Percentiles rank a stretch among this genome's conserved stretches.
phyloP scores from a whole-genome alignment of 1,140 invertebrate genomes.

The Thalassaphorura encarpata region DNA sequence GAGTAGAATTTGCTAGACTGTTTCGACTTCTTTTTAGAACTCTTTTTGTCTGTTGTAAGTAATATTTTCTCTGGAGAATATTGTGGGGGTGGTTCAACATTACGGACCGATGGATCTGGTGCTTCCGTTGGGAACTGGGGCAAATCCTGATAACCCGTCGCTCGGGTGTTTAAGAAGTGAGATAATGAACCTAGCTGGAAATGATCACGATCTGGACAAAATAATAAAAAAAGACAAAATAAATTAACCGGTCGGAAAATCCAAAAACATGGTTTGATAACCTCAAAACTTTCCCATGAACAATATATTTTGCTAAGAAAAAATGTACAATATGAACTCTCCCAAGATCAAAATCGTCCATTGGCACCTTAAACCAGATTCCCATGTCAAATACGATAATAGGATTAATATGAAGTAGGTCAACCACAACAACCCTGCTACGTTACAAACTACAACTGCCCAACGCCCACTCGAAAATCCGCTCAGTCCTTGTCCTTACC shows the following conservation, averaged over 20 bases:
- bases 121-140: slow-evolving; percentile 70
- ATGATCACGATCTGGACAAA: slow-evolving; percentile 70
- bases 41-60: not conserved
- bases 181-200: slow-evolving; percentile 92
- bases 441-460: not conserved
- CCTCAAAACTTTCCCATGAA: no score
- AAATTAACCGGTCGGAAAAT: no score
- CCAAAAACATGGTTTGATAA: no score
- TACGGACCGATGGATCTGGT: slow-evolving; percentile 65
- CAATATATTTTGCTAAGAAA: not conserved
- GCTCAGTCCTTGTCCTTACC: no score
- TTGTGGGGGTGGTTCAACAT: slow-evolving; percentile 50
- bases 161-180: slow-evolving; percentile 79
- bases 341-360: no score
- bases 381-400: no score
- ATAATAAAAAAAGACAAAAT: not conserved
- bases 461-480: not conserved
- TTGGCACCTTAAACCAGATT: no score
- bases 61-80: slow-evolving; percentile 12
- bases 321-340: no score
- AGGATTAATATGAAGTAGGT: no score
- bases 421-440: no score
- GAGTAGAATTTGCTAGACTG: slow-evolving; percentile 46
- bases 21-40: slow-evolving; percentile 30
- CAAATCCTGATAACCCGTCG: slow-evolving; percentile 76